Conservation (phyloP, 1,140 invertebrate species). For the Drosophila yakuba region DNA sequence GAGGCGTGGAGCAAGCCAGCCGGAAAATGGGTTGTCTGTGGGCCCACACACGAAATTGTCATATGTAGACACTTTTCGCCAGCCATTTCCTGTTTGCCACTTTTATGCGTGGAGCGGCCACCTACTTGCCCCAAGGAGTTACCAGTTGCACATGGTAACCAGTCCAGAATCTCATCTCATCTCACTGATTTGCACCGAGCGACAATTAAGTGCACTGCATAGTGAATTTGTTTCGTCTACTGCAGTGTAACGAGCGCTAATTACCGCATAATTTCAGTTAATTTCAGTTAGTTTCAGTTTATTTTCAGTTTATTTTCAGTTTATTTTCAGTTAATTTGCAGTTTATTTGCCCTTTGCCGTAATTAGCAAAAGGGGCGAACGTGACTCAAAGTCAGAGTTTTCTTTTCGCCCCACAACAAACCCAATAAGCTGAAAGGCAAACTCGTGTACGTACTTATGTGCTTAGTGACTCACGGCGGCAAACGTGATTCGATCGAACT, state of each 20-base stretch:
- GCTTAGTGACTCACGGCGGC: conserved; percentile 24
- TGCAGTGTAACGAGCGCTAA: conserved; percentile 34
- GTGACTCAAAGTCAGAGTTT: conserved; percentile 46
- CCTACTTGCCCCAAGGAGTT: not conserved
- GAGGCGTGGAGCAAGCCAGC: conserved; percentile 19
- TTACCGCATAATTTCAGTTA: conserved; percentile 53
- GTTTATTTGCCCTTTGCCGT: conserved; percentile 36
- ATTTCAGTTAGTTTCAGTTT: conserved; percentile 49
- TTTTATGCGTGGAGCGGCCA: conserved; percentile 20
- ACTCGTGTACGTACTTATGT: not conserved
- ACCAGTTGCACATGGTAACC: no score
- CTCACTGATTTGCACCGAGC: no score
- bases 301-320: conserved; percentile 49
- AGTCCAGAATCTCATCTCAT: not conserved
- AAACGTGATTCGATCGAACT: conserved; percentile 27
- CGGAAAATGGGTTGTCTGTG: conserved; percentile 5
- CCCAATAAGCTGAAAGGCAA: conserved; percentile 13
- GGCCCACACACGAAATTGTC: conserved; percentile 18
- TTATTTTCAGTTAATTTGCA: conserved; percentile 51
- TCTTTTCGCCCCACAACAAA: conserved; percentile 5
- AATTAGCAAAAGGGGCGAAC: conserved; percentile 46
- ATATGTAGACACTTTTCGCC: conserved; percentile 3
- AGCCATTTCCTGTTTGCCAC: conserved; percentile 24
- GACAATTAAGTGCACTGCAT: not conserved
- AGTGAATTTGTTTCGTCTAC: conserved; percentile 14